A percentile compares a stretch with the other conserved stretches of the same genome.
Evolutionary conservation across 2,888 invertebrate species (phyloP).

Genomic region (Cyrtodaria siliqua): DNA sequence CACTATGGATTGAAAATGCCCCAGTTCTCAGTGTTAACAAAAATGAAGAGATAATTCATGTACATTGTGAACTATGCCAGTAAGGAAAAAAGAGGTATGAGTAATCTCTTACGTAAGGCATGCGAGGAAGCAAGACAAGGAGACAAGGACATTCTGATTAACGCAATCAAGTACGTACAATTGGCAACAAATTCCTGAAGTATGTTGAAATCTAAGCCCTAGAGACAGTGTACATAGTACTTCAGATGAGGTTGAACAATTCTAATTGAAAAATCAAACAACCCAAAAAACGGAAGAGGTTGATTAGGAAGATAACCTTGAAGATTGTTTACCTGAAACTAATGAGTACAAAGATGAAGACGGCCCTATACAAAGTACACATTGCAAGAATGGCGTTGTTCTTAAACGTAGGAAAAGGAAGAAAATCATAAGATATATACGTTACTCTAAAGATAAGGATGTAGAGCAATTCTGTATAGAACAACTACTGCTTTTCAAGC

Average conservation of each 20-base stretch:
- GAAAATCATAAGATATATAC: too few species aligned
- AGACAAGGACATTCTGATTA: slow-evolving; percentile 25
- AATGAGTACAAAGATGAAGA: too few species aligned
- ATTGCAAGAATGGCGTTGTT: too few species aligned
- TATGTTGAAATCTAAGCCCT: slow-evolving; percentile 57
- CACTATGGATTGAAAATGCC: too few species aligned
- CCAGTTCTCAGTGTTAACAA: too few species aligned
- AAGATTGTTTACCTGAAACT: too few species aligned
- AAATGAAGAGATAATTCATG: too few species aligned
- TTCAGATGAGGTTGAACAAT: slow-evolving; percentile 50
- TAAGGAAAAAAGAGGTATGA: slow-evolving; percentile 19
- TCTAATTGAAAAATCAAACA: too few species aligned
- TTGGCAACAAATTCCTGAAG: slow-evolving; percentile 56
- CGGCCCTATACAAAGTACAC: too few species aligned
- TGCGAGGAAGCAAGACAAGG: slow-evolving; percentile 39
- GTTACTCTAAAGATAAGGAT: slow-evolving; percentile 42
- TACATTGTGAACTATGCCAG: slow-evolving; percentile 59
- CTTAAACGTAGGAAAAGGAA: too few species aligned
- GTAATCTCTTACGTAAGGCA: slow-evolving; percentile 40
- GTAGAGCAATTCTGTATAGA: slow-evolving; percentile 56
- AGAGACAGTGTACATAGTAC: slow-evolving; percentile 51
- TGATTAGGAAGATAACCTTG: too few species aligned
- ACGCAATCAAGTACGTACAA: slow-evolving; percentile 48
- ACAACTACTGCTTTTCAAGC: slow-evolving; percentile 68
- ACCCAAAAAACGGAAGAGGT: too few species aligned